phyloP scores from a whole-genome alignment of 2,113 vertebrate species.

The Leuciscus idus region DNA sequence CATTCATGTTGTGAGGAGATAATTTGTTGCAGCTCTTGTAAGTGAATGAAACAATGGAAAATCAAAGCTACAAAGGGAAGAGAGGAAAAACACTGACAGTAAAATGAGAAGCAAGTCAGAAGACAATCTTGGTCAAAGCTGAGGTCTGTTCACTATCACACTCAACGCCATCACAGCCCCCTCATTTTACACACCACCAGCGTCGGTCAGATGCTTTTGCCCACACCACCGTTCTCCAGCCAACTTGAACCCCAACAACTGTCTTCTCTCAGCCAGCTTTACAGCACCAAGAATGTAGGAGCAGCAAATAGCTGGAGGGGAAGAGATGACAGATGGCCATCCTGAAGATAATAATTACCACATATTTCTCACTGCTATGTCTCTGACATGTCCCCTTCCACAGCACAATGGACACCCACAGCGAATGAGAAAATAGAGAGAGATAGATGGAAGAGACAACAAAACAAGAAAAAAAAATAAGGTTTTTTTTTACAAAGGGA shows the following conservation, averaged over 20 bases:
- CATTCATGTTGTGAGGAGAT: not conserved
- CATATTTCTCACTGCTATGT: constrained; percentile 75
- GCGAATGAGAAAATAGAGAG: constrained; percentile 7
- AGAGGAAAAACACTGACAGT: not conserved
- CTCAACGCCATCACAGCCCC: not conserved
- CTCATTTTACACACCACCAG: not conserved
- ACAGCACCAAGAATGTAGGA: constrained; percentile 69
- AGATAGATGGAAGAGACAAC: not conserved
- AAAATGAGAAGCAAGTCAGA: constrained; percentile 21
- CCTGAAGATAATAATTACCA: constrained; percentile 78
- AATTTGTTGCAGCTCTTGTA: constrained; percentile 15
- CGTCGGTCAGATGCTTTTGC: constrained; percentile 6
- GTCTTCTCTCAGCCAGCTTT: constrained; percentile 65
- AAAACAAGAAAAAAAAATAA: not conserved
- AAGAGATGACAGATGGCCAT: constrained; percentile 75
- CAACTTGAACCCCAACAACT: constrained; percentile 42
- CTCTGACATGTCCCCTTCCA: constrained; percentile 63
- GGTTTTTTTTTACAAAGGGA: not conserved
- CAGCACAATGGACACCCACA: constrained; percentile 37
- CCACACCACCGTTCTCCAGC: not conserved
- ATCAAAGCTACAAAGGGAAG: not conserved
- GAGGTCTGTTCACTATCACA: not conserved
- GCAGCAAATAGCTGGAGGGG: constrained; percentile 73
- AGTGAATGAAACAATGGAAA: constrained; percentile 11
- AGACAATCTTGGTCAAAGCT: not conserved